Evolutionary conservation across 92 coral and sea anemone genomes (phyloP).

Genomic region (Diadumene lineata): DNA sequence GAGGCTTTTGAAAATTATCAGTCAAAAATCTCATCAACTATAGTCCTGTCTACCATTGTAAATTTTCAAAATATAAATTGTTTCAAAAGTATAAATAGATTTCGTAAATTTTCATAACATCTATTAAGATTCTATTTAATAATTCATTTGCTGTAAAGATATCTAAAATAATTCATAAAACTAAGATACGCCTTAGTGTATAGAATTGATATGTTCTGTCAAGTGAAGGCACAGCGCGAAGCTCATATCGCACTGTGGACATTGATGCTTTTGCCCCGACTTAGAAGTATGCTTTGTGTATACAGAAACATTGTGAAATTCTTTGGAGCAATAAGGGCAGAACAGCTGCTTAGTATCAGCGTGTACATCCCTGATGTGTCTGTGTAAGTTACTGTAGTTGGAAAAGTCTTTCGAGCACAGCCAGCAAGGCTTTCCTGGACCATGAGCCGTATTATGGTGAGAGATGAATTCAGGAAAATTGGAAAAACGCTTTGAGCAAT

Average conservation of each 20-base stretch:
- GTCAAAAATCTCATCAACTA: too few relatives aligned
- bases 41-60: too few relatives aligned
- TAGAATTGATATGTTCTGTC: conserved; percentile 3
- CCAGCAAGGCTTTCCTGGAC: conserved; percentile 14
- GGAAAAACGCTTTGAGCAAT: background rate
- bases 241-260: background rate
- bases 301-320: background rate
- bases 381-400: background rate
- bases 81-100: too few relatives aligned
- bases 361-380: conserved; percentile 7
- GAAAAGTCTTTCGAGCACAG: background rate
- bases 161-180: too few relatives aligned
- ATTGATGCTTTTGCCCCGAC: background rate
- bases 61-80: too few relatives aligned
- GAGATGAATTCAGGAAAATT: background rate
- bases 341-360: background rate
- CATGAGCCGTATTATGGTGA: background rate
- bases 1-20: too few relatives aligned
- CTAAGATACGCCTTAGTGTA: background rate
- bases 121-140: too few relatives aligned
- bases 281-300: background rate
- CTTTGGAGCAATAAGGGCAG: conserved; percentile 4
- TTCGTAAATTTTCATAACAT: too few relatives aligned
- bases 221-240: background rate
- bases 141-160: too few relatives aligned